These are phyloP conservation scores for Andricus grossulariae DNA, from an alignment of 1,140 invertebrate species.

Conservation along the genomic window DNA sequence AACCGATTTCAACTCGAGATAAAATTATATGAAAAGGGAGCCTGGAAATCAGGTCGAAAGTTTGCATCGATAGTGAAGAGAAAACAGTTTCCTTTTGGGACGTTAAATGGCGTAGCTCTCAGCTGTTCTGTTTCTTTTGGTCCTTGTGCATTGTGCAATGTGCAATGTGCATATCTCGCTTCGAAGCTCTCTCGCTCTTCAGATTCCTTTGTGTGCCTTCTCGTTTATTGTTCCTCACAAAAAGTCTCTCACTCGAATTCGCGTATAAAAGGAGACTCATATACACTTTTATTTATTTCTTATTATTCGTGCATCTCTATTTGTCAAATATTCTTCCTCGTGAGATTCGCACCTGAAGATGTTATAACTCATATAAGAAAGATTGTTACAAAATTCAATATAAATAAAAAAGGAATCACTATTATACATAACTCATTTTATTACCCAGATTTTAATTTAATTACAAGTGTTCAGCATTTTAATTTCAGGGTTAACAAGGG, in stretches of 20 bases:
- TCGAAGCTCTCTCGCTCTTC: constrained; percentile 47
- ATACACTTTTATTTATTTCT: neutral
- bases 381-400: too few relatives aligned
- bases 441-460: too few relatives aligned
- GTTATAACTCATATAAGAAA: neutral
- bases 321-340: neutral
- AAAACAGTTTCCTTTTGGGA: constrained; percentile 54
- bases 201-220: constrained; percentile 48
- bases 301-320: neutral
- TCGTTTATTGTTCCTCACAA: constrained; percentile 52
- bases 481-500: too few relatives aligned
- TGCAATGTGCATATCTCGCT: constrained; percentile 42
- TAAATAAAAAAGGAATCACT: too few relatives aligned
- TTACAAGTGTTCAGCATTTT: too few relatives aligned
- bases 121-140: constrained; percentile 45
- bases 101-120: constrained; percentile 60
- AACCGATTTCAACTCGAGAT: constrained; percentile 14
- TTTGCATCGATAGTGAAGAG: constrained; percentile 57
- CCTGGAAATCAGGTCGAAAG: constrained; percentile 53
- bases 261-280: constrained; percentile 42
- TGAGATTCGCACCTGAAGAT: neutral
- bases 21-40: constrained; percentile 29
- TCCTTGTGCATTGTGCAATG: constrained; percentile 38
- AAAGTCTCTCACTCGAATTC: constrained; percentile 40
- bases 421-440: too few relatives aligned